Conservation (phyloP, 2,113 vertebrate species). For the Channa maculata region DNA sequence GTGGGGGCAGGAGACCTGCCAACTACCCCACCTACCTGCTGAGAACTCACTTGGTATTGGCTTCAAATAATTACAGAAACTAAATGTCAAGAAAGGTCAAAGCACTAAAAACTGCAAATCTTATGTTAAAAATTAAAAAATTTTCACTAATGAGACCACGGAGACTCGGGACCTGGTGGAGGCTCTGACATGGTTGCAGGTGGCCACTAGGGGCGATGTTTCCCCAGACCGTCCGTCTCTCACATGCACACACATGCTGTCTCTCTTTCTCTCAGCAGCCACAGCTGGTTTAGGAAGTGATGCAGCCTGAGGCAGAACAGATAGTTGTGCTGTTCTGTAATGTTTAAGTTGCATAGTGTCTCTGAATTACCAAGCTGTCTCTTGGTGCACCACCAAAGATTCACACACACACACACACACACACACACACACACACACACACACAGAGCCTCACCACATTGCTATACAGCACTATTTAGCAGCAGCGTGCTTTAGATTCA, state of each 20-base stretch:
- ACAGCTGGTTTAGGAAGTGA: constrained; percentile 4
- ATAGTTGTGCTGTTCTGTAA: neutral
- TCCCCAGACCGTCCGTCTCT: constrained; percentile 36
- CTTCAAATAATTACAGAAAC: neutral
- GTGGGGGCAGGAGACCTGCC: too few relatives aligned
- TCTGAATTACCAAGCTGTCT: constrained; percentile 1
- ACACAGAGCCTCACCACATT: neutral
- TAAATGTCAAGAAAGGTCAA: neutral
- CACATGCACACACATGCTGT: neutral
- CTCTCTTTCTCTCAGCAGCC: neutral
- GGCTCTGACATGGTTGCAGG: constrained; percentile 8
- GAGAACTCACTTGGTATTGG: neutral
- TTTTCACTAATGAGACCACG: neutral
- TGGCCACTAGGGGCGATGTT: constrained; percentile 78
- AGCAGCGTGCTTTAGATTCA: constrained; percentile 9
- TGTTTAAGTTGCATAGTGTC: constrained; percentile 7
- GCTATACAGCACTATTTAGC: neutral
- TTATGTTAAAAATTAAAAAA: neutral
- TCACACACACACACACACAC: neutral
- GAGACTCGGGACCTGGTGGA: neutral
- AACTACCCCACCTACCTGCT: too few relatives aligned
- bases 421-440: neutral
- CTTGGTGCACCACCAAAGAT: neutral
- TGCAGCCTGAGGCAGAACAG: constrained; percentile 37
- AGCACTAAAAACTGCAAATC: neutral